Conservation (phyloP, 1,140 invertebrate genomes). For the Choristoneura fumiferana region DNA sequence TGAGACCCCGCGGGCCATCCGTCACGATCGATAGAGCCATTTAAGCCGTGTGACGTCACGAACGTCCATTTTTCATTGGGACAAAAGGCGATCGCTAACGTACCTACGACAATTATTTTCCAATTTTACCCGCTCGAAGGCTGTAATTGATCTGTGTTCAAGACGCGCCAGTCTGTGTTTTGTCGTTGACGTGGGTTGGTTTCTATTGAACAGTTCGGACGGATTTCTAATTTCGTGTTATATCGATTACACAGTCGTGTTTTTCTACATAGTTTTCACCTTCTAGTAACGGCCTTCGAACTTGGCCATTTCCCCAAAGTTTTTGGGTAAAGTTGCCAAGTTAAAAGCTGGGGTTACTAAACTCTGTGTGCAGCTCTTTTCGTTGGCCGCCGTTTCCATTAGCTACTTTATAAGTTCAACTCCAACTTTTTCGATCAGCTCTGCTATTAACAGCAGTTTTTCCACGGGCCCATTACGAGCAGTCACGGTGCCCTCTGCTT, state of each 20-base stretch:
- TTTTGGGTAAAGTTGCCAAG: too few relatives aligned
- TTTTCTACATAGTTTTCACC: too few relatives aligned
- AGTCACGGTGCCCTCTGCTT: background rate
- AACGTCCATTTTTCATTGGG: constrained; percentile 51
- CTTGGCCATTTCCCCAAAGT: too few relatives aligned
- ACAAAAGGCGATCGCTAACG: constrained; percentile 36
- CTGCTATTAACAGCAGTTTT: background rate
- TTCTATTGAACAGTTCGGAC: background rate
- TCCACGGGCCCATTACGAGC: background rate
- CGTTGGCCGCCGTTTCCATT: background rate
- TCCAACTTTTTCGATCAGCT: constrained; percentile 9
- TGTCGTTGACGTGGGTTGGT: background rate
- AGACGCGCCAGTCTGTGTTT: background rate
- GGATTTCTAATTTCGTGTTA: too few relatives aligned
- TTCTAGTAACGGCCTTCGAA: too few relatives aligned
- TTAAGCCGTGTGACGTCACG: constrained; percentile 42
- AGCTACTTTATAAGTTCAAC: background rate
- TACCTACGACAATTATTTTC: constrained; percentile 49
- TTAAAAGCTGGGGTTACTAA: too few relatives aligned
- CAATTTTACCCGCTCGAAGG: constrained; percentile 43
- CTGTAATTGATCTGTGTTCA: constrained; percentile 26
- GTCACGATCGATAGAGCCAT: constrained; percentile 45
- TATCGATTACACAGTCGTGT: too few relatives aligned
- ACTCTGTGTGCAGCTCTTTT: too few relatives aligned
- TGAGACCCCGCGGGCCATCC: constrained; percentile 25